Percentiles rank a stretch among this genome's conserved stretches.
These are phyloP conservation scores for Chloropsis hardwickii DNA, from an alignment of 2,113 vertebrate genomes.

Conservation along the genomic window DNA sequence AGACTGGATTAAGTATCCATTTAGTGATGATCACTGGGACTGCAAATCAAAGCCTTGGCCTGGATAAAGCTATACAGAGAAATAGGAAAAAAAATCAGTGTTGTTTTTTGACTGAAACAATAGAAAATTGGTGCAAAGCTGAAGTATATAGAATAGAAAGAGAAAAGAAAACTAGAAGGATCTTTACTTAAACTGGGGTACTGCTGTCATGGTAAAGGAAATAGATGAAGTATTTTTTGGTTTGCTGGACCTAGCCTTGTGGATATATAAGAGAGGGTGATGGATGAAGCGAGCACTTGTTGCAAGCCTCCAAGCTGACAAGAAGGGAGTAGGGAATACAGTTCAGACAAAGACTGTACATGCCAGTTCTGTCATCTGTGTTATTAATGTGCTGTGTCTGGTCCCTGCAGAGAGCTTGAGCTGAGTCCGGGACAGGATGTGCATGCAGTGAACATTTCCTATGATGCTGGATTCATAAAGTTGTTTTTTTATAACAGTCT, in stretches of 20 bases:
- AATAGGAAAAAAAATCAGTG: neutral
- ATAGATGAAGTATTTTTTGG: neutral
- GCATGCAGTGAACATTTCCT: slow-evolving; percentile 35
- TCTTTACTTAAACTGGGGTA: neutral
- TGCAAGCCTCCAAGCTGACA: slow-evolving; percentile 15
- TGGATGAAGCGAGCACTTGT: slow-evolving; percentile 11
- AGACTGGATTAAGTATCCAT: neutral
- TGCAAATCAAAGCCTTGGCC: neutral
- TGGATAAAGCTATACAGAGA: neutral
- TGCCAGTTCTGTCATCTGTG: neutral
- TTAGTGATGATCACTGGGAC: neutral
- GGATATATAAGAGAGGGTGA: neutral
- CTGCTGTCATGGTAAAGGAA: neutral
- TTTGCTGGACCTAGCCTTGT: neutral
- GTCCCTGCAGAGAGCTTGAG: slow-evolving; percentile 20
- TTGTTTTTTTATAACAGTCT: neutral
- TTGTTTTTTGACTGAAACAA: neutral
- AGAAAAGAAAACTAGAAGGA: neutral
- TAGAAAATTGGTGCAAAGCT: neutral
- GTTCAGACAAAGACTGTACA: slow-evolving; percentile 24
- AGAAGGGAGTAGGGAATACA: neutral
- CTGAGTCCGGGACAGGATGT: slow-evolving; percentile 28
- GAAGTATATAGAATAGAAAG: neutral
- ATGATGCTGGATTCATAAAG: neutral
- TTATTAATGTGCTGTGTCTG: slow-evolving; percentile 38